Percentiles rank a stretch among this genome's conserved stretches.
These are phyloP conservation scores for Heliconius aoede DNA, from an alignment of 2,888 invertebrate genomes.

Conservation along the genomic window DNA sequence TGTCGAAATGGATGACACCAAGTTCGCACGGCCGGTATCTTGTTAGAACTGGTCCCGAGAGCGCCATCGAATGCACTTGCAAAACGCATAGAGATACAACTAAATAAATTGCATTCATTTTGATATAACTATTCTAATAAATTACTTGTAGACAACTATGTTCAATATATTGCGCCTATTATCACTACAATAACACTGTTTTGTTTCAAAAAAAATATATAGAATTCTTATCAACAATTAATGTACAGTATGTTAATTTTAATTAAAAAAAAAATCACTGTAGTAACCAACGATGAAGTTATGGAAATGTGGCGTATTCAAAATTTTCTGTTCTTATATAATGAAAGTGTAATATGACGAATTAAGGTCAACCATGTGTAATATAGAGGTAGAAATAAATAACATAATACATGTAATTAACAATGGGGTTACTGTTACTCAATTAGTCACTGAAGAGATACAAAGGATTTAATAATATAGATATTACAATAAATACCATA, in stretches of 20 bases:
- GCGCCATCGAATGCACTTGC: slow-evolving; percentile 60
- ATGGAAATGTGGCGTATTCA: slow-evolving; percentile 15
- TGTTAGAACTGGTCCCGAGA: slow-evolving; percentile 65
- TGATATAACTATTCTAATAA: slow-evolving; percentile 12
- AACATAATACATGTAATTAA: slow-evolving; percentile 28
- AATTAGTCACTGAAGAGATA: slow-evolving; percentile 59
- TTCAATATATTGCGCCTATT: slow-evolving; percentile 34
- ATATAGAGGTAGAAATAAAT: slow-evolving; percentile 47
- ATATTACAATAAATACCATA: slow-evolving; percentile 37
- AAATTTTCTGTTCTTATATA: slow-evolving; percentile 58
- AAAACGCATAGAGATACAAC: slow-evolving; percentile 48
- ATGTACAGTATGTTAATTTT: slow-evolving; percentile 31
- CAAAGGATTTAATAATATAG: slow-evolving; percentile 50
- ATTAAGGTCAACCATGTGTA: slow-evolving; percentile 52
- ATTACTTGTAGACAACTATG: slow-evolving; percentile 23
- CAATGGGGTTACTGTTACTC: slow-evolving; percentile 57
- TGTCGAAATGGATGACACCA: slow-evolving; percentile 71
- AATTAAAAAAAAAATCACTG: neutral
- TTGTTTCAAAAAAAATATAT: neutral
- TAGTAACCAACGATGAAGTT: slow-evolving; percentile 8
- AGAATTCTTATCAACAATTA: slow-evolving; percentile 8
- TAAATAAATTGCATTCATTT: slow-evolving; percentile 47
- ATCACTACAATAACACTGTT: slow-evolving; percentile 11
- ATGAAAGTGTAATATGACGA: slow-evolving; percentile 67
- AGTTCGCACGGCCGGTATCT: slow-evolving; percentile 74